Evolutionary conservation across 2,888 invertebrate species (phyloP), one percentile per base, ranked within the genome.

Genomic region (Plusia festucae): DNA sequence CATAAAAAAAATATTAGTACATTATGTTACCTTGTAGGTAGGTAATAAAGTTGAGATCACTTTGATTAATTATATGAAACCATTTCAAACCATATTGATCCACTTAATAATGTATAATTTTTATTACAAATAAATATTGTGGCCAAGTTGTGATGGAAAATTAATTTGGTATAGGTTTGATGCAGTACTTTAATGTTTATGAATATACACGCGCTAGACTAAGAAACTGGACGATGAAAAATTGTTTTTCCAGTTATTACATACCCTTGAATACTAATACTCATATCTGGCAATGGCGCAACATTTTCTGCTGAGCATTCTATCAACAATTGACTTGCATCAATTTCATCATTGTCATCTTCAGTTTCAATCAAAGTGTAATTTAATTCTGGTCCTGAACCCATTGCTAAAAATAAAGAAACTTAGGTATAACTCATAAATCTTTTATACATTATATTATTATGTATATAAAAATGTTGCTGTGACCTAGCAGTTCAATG

Each of bases 271-370:
- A 92, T 59, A 20, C 75, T 83, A 55, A 94, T 74, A 20, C 73
- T 57, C 52, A 94, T 79, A 16, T 88, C 84, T 0, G 94, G 93
- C 27, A 77, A 69, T 1, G 93, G 94, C 11, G 94, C 89, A 16
- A 92, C 93, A 49, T 82, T 84, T 4, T 59, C 70, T 13, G 90
- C 93, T 56, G 76, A 78, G 70, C 94, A 94, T 66, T 88, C 81
- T 65, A 93, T 79, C 53, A 82, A 49, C 22, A 90, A 82, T 22
- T 86, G 83, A 0, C 86, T 83, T 0, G 84, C 84, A 1, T 73
- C 78, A 60, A 85, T 85, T 11, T 88, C 89, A 1, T 85, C 78
- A n/a, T n/a, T 7, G 11, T 88, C 89, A 1, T 85, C 78, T 0
- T 83, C 88, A 58, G 86, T 89, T 9, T 76, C 82, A 53, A 86